These are phyloP conservation scores for Scolopax mira DNA, from an alignment of 2,113 vertebrate genomes.

Conservation along the genomic window DNA sequence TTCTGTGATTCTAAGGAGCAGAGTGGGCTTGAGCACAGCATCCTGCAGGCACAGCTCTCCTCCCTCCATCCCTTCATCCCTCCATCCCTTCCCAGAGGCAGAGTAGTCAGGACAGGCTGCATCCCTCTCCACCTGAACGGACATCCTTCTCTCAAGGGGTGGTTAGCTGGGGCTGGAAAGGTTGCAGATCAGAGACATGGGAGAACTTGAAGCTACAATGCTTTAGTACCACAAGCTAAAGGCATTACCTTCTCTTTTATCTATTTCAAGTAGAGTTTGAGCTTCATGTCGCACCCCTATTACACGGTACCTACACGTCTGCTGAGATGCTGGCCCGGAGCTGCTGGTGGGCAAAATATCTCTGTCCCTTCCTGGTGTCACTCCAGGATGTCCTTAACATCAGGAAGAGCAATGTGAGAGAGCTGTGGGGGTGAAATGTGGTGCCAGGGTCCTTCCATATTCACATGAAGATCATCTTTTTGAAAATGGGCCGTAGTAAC, in stretches of 20 bases:
- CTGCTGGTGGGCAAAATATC: background rate
- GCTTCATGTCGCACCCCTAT: background rate
- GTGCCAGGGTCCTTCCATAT: background rate
- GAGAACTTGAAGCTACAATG: background rate
- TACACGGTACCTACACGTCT: background rate
- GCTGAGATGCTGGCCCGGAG: background rate
- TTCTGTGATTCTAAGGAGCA: background rate
- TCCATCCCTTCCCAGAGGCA: background rate
- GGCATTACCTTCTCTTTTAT: background rate
- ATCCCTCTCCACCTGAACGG: rapidly evolving
- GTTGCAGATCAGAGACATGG: background rate
- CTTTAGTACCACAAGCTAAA: background rate
- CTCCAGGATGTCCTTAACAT: background rate
- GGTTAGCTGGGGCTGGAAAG: background rate
- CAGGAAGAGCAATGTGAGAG: background rate
- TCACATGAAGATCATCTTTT: background rate
- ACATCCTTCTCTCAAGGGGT: background rate
- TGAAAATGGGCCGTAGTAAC: background rate
- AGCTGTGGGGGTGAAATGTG: background rate
- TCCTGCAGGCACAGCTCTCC: background rate
- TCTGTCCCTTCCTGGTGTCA: background rate
- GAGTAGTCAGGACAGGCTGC: background rate
- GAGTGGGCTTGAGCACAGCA: background rate
- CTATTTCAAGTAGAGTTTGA: background rate
- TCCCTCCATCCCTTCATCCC: background rate